phyloP scores from a whole-genome alignment of 1,140 invertebrate genomes.

The Nephila pilipes region DNA sequence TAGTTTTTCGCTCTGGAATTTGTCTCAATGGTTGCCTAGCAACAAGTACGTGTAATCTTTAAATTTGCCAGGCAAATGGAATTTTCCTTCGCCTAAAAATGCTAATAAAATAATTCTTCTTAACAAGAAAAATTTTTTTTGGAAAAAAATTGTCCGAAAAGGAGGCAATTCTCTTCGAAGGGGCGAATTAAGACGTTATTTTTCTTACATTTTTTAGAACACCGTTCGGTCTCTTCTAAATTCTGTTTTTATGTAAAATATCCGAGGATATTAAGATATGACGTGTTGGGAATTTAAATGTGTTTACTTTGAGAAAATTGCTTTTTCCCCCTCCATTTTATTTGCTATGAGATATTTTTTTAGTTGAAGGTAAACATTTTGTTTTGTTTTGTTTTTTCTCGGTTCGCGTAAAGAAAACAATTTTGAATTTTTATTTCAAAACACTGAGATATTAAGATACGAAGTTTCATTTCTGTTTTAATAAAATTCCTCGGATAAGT shows the following conservation, averaged over 20 bases:
- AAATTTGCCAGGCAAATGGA: constrained; percentile 3
- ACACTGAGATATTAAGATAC: too few species aligned
- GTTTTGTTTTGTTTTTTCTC: too few species aligned
- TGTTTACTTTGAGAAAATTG: too few species aligned
- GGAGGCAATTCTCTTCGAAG: not conserved
- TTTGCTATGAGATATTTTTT: too few species aligned
- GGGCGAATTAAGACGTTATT: not conserved
- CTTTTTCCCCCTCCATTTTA: too few species aligned
- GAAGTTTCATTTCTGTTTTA: too few species aligned
- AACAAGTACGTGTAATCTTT: constrained; percentile 20
- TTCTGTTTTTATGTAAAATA: not conserved
- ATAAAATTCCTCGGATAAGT: too few species aligned
- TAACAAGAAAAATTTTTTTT: too few species aligned
- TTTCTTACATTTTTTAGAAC: not conserved
- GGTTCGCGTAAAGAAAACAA: too few species aligned
- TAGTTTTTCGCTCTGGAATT: not conserved
- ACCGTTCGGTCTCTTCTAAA: not conserved
- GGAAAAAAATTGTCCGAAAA: not conserved
- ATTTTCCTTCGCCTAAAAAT: not conserved
- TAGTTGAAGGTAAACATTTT: too few species aligned
- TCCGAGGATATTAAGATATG: not conserved
- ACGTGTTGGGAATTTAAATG: too few species aligned
- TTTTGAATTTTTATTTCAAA: too few species aligned
- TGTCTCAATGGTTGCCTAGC: constrained; percentile 3
- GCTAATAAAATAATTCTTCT: not conserved